A percentile compares a stretch with the other conserved stretches of the same genome.
Conservation (phyloP, 2,888 invertebrate genomes). For the Eilema griseolum region DNA sequence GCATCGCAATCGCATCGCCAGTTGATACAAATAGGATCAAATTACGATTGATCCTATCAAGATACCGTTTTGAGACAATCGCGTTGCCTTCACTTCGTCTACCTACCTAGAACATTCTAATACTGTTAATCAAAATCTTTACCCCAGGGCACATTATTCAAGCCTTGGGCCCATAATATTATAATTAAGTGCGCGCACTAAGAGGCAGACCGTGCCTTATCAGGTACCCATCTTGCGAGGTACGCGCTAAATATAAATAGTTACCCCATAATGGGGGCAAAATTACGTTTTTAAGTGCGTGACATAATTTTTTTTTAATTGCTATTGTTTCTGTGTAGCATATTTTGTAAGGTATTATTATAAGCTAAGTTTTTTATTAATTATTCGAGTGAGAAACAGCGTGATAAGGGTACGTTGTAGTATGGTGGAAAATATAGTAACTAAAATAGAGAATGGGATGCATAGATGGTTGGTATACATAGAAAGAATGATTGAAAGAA, state of each 20-base stretch:
- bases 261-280: slow-evolving; percentile 19
- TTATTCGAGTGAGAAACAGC: too few relatives aligned
- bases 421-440: too few relatives aligned
- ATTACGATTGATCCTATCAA: background rate
- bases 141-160: slow-evolving; percentile 14
- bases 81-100: background rate
- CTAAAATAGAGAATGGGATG: too few relatives aligned
- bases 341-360: background rate
- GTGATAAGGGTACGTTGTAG: too few relatives aligned
- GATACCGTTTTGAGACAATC: background rate
- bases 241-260: slow-evolving; percentile 37
- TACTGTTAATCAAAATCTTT: slow-evolving; percentile 15
- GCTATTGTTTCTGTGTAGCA: background rate
- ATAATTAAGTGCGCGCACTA: slow-evolving; percentile 41
- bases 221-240: slow-evolving; percentile 28
- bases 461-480: too few relatives aligned
- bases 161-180: slow-evolving; percentile 40
- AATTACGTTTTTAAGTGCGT: slow-evolving; percentile 2
- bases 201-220: slow-evolving; percentile 43
- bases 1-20: too few relatives aligned
- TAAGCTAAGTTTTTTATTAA: background rate
- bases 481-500: too few relatives aligned
- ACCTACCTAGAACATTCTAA: slow-evolving; percentile 4
- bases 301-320: background rate
- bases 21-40: background rate